Conservation (phyloP, 2,888 invertebrate species). For the Leptopilina drosophilae region DNA sequence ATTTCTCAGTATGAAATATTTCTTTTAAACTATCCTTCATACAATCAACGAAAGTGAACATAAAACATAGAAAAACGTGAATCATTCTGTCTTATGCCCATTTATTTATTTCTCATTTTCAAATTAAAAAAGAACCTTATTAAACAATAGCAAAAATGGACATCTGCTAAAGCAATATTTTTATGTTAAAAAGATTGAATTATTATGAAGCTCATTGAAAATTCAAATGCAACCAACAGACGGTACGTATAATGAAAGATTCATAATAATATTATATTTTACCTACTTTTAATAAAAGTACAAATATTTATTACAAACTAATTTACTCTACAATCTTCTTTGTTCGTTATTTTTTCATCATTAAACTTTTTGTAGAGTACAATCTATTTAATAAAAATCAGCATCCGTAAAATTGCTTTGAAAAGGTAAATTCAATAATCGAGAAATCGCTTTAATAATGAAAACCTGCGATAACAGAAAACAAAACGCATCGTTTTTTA, state of each 20-base stretch:
- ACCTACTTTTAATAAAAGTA: no score
- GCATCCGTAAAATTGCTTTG: slow-evolving; percentile 10
- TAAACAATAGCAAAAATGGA: neutral
- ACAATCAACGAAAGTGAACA: slow-evolving; percentile 18
- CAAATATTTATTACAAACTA: no score
- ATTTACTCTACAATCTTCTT: no score
- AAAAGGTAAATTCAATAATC: neutral
- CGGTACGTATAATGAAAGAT: no score
- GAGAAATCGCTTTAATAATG: slow-evolving; percentile 8
- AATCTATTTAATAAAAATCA: neutral
- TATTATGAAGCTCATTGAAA: no score
- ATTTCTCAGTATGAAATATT: slow-evolving; percentile 11
- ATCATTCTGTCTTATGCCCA: no score
- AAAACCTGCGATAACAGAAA: neutral
- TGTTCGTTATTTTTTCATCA: no score
- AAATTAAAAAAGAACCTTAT: neutral
- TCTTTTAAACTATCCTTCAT: neutral
- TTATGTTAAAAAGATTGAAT: neutral
- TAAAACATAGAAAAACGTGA: slow-evolving; percentile 2
- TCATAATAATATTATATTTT: no score
- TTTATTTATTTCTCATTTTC: neutral
- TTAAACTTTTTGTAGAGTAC: no score
- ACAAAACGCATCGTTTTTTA: slow-evolving; percentile 1
- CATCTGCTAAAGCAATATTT: neutral
- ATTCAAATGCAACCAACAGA: no score